Conservation (phyloP, 2,888 invertebrate genomes). For the Mesoligia furuncula region DNA sequence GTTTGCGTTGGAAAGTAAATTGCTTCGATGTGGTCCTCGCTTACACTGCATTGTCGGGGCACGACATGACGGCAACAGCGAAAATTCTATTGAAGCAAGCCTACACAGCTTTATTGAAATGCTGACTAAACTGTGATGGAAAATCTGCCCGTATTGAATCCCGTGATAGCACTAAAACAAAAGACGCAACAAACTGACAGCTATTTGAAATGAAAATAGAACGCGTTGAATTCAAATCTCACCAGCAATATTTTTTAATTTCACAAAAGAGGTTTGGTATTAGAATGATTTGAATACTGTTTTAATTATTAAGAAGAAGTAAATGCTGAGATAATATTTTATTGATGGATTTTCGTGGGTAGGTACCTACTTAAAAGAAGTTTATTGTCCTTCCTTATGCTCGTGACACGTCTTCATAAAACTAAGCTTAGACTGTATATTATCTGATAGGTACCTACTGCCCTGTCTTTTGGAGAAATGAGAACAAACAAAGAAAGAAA, state of each 20-base stretch:
- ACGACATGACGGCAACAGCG: conserved; percentile 27
- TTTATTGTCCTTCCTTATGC: not conserved
- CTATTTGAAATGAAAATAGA: conserved; percentile 36
- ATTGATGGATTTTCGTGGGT: not conserved
- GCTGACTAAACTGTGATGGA: conserved; percentile 14
- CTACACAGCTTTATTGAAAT: conserved; percentile 24
- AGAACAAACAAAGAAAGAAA: conserved; percentile 32
- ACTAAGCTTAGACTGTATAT: not conserved
- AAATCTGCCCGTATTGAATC: conserved; percentile 6
- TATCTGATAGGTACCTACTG: not conserved
- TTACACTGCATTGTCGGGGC: conserved; percentile 47
- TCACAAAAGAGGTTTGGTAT: not conserved
- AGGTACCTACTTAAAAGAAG: not conserved
- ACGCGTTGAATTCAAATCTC: not conserved
- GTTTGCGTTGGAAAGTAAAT: conserved; percentile 88
- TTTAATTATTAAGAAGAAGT: too few species aligned
- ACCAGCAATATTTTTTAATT: not conserved
- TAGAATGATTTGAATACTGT: not conserved
- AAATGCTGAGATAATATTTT: not conserved
- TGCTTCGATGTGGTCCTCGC: conserved; percentile 75
- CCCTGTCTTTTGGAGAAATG: not conserved
- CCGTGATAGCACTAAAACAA: not conserved
- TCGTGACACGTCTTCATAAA: not conserved
- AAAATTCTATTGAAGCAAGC: conserved; percentile 51
- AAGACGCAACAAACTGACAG: not conserved